Evolutionary conservation across 2,888 invertebrate genomes (phyloP), one percentile per base, ranked within the genome.

Genomic region (Catocala nupta): DNA sequence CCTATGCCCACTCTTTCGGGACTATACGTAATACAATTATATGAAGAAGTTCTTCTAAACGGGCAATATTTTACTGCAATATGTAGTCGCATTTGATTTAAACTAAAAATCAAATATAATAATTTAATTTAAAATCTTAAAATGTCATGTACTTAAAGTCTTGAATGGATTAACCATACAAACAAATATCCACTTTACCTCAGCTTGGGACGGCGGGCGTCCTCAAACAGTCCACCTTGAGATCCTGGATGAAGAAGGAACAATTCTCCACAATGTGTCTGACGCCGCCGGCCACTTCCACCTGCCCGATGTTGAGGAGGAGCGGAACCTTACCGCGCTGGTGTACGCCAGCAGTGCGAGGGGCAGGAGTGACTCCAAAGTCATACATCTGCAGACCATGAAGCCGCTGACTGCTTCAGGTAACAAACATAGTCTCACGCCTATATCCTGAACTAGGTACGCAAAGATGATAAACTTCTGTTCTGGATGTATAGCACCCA

Each of bases 171-270:
- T 25, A 25, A 25, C 25, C 25, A 25, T 25, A 25, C 25, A 25
- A 3, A 25, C 25, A 25, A 25, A 3, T 25, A 25, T 25, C 25
- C 25, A 25, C 25, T 25, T 33, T 47, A 56, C 34, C 6, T 10
- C 58, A 92, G 92, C 85, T 9, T 92, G 91, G 92, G 88, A 91
- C 54, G 91, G 90, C 1, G 92, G 92, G 0, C 84, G 91, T 0
- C 78, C 85, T 0, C 91, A 91, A 67, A 81, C 65, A 0, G 64
- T 92, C 0, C 88, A 90, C 59, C 61, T 92, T 0, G 88, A 89
- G 25, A 65, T 92, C 0, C 59, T 81, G 0, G 78, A 81, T 11
- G 55, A 72, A 0, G 75, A 80, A 1, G 89, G 87, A 0, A 68
- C 70, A 10, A 48, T 81, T 0, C 36, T 88, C 0, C 80, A 81